phyloP scores from a whole-genome alignment of 2,113 vertebrate species.

The Orientallactaga bullata region DNA sequence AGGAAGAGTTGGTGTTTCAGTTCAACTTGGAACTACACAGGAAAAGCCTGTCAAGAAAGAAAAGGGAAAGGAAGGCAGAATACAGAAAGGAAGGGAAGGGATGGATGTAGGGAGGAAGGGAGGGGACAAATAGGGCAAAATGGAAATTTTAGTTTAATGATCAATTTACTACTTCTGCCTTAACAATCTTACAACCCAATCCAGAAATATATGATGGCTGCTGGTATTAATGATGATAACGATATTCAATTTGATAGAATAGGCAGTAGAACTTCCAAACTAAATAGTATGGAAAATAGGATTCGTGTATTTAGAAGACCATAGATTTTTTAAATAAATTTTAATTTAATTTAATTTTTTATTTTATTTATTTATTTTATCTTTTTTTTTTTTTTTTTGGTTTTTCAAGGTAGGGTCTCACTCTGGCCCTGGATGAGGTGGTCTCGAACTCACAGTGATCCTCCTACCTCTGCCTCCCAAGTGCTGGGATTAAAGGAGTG shows the following conservation, averaged over 20 bases:
- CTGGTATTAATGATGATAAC: neutral
- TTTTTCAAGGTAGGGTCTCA: too few species aligned
- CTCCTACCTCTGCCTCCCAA: too few species aligned
- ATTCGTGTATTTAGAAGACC: conserved; percentile 37
- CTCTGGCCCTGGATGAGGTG: too few species aligned
- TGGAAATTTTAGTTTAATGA: neutral
- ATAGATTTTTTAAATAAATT: neutral
- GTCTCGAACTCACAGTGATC: too few species aligned
- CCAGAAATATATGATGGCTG: conserved; percentile 11
- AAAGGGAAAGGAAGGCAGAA: neutral
- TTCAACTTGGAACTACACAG: neutral
- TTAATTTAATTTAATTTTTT: conserved; percentile 48
- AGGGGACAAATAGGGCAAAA: neutral
- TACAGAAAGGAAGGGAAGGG: neutral
- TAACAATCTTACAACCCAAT: neutral
- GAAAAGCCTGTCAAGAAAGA: neutral
- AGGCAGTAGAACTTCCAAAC: neutral
- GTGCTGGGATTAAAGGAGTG: too few species aligned
- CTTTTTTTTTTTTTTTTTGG: too few species aligned
- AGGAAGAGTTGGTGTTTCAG: neutral
- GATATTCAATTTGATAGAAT: neutral
- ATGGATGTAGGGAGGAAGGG: neutral
- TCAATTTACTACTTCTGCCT: conserved; percentile 20
- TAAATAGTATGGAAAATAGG: neutral
- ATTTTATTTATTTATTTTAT: conserved; percentile 21